Evolutionary conservation across 2,888 invertebrate genomes (phyloP).

Genomic region (Brachynemurus nebulosus): DNA sequence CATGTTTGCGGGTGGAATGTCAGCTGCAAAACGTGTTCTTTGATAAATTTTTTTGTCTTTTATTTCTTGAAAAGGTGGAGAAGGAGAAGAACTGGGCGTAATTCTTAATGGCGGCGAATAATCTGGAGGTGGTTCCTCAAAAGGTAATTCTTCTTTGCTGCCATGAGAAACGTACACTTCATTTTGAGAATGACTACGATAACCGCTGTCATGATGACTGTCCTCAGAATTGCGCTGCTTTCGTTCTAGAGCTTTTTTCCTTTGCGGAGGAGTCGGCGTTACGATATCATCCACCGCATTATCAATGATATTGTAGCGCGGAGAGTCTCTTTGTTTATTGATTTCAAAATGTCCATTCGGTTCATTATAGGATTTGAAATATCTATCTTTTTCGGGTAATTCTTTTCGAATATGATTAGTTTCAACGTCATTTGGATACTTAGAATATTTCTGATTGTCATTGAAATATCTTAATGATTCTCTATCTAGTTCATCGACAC

Average conservation of each 20-base stretch:
- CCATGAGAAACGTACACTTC: conserved; percentile 32
- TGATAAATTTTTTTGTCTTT: conserved; percentile 43
- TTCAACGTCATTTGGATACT: neutral
- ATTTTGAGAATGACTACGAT: conserved; percentile 41
- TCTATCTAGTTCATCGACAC: conserved; percentile 5
- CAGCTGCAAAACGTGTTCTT: conserved; percentile 53
- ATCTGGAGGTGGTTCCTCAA: conserved; percentile 54
- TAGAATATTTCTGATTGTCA: neutral
- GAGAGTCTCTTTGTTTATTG: neutral
- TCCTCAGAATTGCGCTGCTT: conserved; percentile 40
- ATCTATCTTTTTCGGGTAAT: conserved; percentile 1
- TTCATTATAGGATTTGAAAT: conserved; percentile 3
- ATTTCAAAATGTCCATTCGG: too few relatives aligned
- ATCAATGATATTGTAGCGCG: too few relatives aligned
- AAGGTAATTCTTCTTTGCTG: conserved; percentile 29
- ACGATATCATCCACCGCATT: conserved; percentile 20
- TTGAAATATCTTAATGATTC: neutral
- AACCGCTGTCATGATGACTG: conserved; percentile 40
- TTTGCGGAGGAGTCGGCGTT: conserved; percentile 50
- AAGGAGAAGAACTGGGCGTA: conserved; percentile 26
- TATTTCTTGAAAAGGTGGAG: conserved; percentile 24
- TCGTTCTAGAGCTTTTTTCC: conserved; percentile 42
- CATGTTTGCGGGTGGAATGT: conserved; percentile 27
- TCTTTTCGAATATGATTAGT: neutral
- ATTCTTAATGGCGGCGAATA: conserved; percentile 45